phyloP scores from a whole-genome alignment of 2,113 vertebrate genomes.

The Pollimyrus isidori region DNA sequence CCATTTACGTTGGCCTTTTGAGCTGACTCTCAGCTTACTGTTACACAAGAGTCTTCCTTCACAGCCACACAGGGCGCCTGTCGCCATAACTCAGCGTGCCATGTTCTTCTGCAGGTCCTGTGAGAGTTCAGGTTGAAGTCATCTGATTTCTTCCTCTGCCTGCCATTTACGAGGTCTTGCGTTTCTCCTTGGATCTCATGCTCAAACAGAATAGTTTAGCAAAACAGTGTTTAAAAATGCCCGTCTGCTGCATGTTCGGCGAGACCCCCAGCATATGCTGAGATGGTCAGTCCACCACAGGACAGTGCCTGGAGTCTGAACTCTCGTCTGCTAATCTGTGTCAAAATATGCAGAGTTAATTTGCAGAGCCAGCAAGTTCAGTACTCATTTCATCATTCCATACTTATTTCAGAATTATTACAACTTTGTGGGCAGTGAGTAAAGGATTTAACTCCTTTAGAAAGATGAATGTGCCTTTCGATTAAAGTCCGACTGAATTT shows the following conservation, averaged over 20 bases:
- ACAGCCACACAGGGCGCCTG: background rate
- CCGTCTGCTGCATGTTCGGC: background rate
- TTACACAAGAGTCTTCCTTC: background rate
- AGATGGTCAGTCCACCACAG: background rate
- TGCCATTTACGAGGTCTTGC: background rate
- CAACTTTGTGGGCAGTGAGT: background rate
- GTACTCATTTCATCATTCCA: background rate
- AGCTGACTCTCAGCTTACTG: background rate
- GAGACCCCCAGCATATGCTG: background rate
- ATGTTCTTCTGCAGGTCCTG: background rate
- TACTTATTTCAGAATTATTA: background rate
- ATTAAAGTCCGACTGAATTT: background rate
- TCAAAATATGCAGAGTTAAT: background rate
- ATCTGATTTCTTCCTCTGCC: background rate
- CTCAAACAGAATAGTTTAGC: background rate
- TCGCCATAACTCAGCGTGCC: background rate
- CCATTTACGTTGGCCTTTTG: background rate
- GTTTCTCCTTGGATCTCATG: background rate
- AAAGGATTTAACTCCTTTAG: background rate
- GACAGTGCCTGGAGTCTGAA: background rate
- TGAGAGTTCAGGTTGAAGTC: background rate
- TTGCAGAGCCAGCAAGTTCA: background rate
- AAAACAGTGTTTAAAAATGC: background rate
- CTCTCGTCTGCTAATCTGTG: background rate
- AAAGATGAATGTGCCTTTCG: background rate